Evolutionary conservation across 1,140 invertebrate genomes (phyloP).

Genomic region (Sipha flava): DNA sequence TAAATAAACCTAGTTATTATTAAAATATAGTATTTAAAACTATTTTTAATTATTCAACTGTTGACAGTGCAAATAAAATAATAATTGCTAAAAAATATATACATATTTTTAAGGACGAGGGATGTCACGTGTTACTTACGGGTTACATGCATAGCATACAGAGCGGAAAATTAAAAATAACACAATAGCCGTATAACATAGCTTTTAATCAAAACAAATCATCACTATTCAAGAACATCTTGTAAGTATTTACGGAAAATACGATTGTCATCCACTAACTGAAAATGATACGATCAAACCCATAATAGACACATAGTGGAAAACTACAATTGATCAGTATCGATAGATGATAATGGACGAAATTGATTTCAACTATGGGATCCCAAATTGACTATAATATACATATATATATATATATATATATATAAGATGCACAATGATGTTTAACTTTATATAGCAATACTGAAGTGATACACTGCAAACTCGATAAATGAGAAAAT

Average conservation of each 20-base stretch:
- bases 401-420: too few species aligned
- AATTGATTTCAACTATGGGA: not conserved
- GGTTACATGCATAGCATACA: not conserved
- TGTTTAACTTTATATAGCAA: too few species aligned
- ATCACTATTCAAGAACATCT: not conserved
- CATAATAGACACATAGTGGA: not conserved
- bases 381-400: too few species aligned
- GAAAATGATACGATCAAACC: not conserved
- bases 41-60: not conserved
- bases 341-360: not conserved
- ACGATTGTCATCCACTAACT: not conserved
- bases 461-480: too few species aligned
- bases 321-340: not conserved
- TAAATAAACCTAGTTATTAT: too few species aligned
- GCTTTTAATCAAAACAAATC: too few species aligned
- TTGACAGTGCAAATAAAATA: not conserved
- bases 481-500: not conserved
- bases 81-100: not conserved
- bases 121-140: not conserved
- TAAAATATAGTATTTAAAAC: too few species aligned
- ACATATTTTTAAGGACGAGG: not conserved
- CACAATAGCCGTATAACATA: not conserved
- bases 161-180: slow-evolving; percentile 26
- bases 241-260: not conserved
- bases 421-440: too few species aligned